Base-by-base conservation (phyloP, 2,888 invertebrate genomes). In the Eupithecia insigniata region DNA sequence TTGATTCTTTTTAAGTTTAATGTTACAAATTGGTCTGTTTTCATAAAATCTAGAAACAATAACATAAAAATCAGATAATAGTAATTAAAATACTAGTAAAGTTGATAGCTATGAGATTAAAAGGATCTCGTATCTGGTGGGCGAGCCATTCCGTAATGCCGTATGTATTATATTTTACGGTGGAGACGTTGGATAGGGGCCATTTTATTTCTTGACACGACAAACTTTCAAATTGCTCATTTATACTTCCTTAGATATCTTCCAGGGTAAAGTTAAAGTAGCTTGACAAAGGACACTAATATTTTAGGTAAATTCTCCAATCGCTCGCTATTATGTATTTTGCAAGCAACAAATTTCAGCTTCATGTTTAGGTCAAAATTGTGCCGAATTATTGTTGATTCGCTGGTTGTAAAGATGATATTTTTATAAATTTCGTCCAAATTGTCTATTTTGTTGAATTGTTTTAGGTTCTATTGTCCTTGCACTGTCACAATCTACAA, bases 101-200 rank as follows among this genome's bases (percentile, higher is more conserved):
- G n/a, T 26, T 60, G 58, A 34, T 28, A 30, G 8, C 30, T 7
- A 10, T 30, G 55, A 46, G 7, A 64, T 30, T 28, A 55, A 18
- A 51, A 65, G 62, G 67, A 64, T 65, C 30, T 64, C 43, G 30
- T 66, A 22, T 10, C 12, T 5, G 55, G 75, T 76, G 79, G 79
- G 60, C 77, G 79, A 76, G 76, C 30, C 67, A 78, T 77, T 80
- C 78, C 76, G 71, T 28, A 70, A 78, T 77, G 79, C 78, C 76
- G 71, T 28, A 70, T 71, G 55, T 73, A 75, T 72, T 32, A 67
- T 76, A 66, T 74, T 73, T 74, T 71, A 67, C 67, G 75, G 75
- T 72, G 75, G 76, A 79, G 79, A 80, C 79, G 79, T n/a, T 76
- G 77, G 72, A 68, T 72, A 28, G 58, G 66, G 64, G 46, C 60